Conservation (phyloP, 2,888 invertebrate genomes). For the Octonoba sinensis region DNA sequence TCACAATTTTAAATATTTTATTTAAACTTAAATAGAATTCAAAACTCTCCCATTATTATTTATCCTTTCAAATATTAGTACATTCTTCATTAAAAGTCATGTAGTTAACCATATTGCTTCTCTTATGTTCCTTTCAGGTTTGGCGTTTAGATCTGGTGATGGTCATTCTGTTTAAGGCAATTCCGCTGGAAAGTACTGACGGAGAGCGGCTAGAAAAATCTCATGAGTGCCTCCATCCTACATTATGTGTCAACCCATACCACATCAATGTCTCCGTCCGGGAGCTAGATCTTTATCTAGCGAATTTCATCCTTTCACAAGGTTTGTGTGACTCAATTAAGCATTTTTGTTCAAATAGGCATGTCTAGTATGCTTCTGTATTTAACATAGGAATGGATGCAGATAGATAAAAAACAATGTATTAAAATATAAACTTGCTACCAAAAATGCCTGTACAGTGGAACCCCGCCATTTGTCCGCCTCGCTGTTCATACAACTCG, state of each 20-base stretch:
- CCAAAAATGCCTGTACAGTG: too few relatives aligned
- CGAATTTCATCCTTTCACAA: slow-evolving; percentile 99
- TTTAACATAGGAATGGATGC: too few relatives aligned
- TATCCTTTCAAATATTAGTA: too few relatives aligned
- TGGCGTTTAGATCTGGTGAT: slow-evolving; percentile 99
- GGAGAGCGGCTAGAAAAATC: slow-evolving; percentile 98
- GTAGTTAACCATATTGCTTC: background rate
- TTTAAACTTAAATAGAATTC: too few relatives aligned
- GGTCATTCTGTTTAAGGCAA: slow-evolving; percentile 99
- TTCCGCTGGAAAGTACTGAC: slow-evolving; percentile 98
- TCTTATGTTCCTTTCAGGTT: slow-evolving; percentile 75
- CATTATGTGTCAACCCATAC: slow-evolving; percentile 99
- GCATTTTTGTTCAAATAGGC: too few relatives aligned
- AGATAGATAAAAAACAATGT: too few relatives aligned
- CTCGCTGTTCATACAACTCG: too few relatives aligned
- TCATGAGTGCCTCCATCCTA: slow-evolving; percentile 95
- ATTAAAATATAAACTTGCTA: too few relatives aligned
- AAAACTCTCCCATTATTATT: too few relatives aligned
- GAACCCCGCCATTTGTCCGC: too few relatives aligned
- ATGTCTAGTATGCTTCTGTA: too few relatives aligned
- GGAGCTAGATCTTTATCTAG: slow-evolving; percentile 97
- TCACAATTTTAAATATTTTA: too few relatives aligned
- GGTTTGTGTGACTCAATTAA: slow-evolving; percentile 75
- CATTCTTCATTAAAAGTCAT: background rate
- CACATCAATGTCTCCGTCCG: slow-evolving; percentile 99